Percentiles rank a stretch among this genome's conserved stretches.
Conservation (phyloP, 2,113 vertebrate genomes). For the Micromys minutus region DNA sequence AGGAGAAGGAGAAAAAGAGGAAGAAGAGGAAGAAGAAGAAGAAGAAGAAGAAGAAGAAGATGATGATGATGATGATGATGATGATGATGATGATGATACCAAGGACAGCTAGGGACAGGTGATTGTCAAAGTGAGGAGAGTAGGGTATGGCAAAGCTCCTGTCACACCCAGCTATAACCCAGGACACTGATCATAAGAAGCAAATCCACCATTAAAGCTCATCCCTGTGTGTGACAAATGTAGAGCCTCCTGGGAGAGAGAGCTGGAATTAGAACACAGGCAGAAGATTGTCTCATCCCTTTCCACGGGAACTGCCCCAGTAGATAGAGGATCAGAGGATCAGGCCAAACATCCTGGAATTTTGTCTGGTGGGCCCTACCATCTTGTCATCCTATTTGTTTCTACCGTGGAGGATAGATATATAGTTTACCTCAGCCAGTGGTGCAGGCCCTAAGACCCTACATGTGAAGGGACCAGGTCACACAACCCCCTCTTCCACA, state of each 20-base stretch:
- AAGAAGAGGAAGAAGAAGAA: too few species aligned
- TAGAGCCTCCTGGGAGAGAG: not conserved
- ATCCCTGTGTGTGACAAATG: not conserved
- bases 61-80: too few species aligned
- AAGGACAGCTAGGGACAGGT: not conserved
- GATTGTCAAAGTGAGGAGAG: not conserved
- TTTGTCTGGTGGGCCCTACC: not conserved
- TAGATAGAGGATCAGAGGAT: not conserved
- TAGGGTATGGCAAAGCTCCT: not conserved
- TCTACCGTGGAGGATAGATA: not conserved
- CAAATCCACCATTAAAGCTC: not conserved
- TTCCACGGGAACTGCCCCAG: not conserved
- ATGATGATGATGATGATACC: too few species aligned
- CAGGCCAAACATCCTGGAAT: not conserved
- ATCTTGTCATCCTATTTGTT: not conserved
- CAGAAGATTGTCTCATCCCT: not conserved
- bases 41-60: too few species aligned
- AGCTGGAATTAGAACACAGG: not conserved
- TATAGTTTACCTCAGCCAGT: not conserved
- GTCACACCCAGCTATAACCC: not conserved
- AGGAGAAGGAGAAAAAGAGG: too few species aligned
- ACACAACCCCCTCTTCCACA: too few species aligned
- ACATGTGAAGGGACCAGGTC: not conserved
- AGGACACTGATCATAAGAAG: not conserved
- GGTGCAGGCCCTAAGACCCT: not conserved